A percentile compares a stretch with the other conserved stretches of the same genome.
phyloP scores from a whole-genome alignment of 2,113 vertebrate species.

The Aldabrachelys gigantea region DNA sequence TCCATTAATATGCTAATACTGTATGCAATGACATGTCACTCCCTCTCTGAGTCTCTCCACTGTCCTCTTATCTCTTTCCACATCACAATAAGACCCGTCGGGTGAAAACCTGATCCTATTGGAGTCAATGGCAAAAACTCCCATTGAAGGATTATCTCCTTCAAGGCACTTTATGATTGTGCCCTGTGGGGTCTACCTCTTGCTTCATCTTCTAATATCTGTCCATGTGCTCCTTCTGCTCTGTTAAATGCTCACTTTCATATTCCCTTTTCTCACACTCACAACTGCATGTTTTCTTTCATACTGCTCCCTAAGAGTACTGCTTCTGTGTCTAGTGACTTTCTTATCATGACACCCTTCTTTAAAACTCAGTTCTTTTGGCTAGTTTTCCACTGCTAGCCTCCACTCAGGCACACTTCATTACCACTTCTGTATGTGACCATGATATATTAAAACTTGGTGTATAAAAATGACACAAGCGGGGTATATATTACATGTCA shows the following conservation, averaged over 20 bases:
- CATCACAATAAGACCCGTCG: slow-evolving; percentile 66
- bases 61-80: slow-evolving; percentile 40
- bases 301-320: not conserved
- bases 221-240: not conserved
- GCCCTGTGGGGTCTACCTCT: slow-evolving; percentile 5
- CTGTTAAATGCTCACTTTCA: slow-evolving; percentile 6
- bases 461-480: slow-evolving; percentile 15
- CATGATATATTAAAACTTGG: not conserved
- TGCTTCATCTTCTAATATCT: slow-evolving; percentile 2
- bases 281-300: not conserved
- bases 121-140: slow-evolving; percentile 71
- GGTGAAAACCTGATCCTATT: slow-evolving; percentile 66
- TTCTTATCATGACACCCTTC: not conserved
- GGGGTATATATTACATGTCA: slow-evolving; percentile 30
- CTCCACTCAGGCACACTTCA: not conserved
- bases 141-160: slow-evolving; percentile 63
- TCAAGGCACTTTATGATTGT: not conserved
- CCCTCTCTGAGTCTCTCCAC: slow-evolving; percentile 51
- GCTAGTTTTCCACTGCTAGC: not conserved
- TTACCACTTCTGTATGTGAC: not conserved
- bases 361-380: not conserved
- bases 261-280: not conserved
- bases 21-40: slow-evolving; percentile 61
- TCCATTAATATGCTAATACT: slow-evolving; percentile 74
- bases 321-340: not conserved